Conservation (phyloP, 2,888 invertebrate species). For the Seira musarum region DNA sequence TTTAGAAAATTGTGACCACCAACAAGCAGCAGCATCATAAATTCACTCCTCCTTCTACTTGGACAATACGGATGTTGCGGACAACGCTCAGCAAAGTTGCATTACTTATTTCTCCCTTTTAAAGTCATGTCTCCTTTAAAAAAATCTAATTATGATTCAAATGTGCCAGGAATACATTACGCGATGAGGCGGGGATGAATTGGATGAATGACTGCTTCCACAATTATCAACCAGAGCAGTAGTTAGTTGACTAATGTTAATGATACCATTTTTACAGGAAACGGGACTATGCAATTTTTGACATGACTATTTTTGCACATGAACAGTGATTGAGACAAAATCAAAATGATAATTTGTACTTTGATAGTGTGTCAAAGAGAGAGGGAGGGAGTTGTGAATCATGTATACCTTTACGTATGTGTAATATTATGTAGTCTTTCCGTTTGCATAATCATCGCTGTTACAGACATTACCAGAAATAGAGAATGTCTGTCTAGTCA, state of each 20-base stretch:
- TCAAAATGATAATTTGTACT: background rate
- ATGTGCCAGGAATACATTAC: conserved; percentile 6
- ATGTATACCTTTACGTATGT: no score
- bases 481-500: background rate
- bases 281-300: background rate
- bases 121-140: background rate
- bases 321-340: background rate
- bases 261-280: background rate
- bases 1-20: conserved; percentile 12
- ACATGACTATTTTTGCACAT: background rate
- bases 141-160: conserved; percentile 7
- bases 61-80: conserved; percentile 8
- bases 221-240: background rate
- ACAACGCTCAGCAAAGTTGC: no score
- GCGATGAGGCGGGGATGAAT: conserved; percentile 13
- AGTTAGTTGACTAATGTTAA: background rate
- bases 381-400: background rate
- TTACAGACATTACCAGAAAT: conserved; percentile 43
- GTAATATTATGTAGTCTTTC: no score
- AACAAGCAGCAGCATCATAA: background rate
- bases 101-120: background rate
- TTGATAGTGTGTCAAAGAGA: no score
- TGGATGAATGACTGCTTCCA: conserved; percentile 10
- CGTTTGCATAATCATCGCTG: conserved; percentile 30
- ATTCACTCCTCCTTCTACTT: conserved; percentile 11